Base-by-base conservation (phyloP, 2,888 invertebrate species). In the Drepanosiphum platanoidis region DNA sequence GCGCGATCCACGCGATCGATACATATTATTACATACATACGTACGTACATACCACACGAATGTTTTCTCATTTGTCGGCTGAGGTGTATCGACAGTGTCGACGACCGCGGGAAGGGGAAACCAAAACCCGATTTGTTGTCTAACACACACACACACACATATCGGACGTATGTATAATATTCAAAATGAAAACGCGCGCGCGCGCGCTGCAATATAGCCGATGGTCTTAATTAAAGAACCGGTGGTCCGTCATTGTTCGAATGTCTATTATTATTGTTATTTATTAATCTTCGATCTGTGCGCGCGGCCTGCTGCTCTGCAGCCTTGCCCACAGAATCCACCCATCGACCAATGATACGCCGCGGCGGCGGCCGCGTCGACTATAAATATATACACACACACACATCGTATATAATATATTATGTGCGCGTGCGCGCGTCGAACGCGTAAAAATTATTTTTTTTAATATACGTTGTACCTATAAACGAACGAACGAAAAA, bases 141-240 rank as follows among this genome's bases (percentile, higher is more conserved):
- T 75, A 75, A 52, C 52, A 22, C 36, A 52, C 52, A 27, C 13
- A 36, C 46, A 39, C 34, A 42, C 34, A 39, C 22, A 72, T 3
- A 13, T 15, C 32, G 39, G 32, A n/a, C 22, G 36, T 9, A 39
- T 77, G 7, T 58, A 61, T 70, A 81, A 70, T 58, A 81, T 81
- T 80, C 80, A 80, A 80, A 79, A 79, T 79, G 79, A 79, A 79
- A 71, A 80, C 80, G 70, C 34, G 34, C n/a, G n/a, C n/a, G n/a
- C n/a, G n/a, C n/a, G n/a, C n/a, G n/a, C n/a, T n/a, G n/a, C 52
- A 52, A 70, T 71, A 75, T 84, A 84, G 83, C 66, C 83, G 75
- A 84, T 84, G 75, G 83, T 84, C 74, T 74, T 84, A 84, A 84
- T 84, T 84, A 84, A 84, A 75, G 66, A 84, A 84, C 83, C 83